Conservation (phyloP, 2,113 vertebrate genomes). For the Hystrix brachyura region DNA sequence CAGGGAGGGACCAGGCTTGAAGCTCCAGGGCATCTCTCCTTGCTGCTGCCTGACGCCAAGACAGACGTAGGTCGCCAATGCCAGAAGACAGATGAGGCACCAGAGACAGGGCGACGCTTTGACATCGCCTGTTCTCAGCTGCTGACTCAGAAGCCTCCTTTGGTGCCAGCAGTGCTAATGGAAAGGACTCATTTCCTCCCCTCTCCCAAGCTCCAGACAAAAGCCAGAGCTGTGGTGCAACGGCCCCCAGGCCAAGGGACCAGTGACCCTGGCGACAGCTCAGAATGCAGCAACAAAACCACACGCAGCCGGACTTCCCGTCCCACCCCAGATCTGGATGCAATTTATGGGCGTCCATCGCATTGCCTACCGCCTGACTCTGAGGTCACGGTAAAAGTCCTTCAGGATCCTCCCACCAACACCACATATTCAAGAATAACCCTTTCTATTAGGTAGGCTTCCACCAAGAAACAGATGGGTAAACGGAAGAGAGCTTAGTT, state of each 20-base stretch:
- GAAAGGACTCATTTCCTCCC: constrained; percentile 15
- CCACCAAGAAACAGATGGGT: constrained; percentile 11
- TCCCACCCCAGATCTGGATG: neutral
- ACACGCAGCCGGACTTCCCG: neutral
- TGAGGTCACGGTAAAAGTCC: neutral
- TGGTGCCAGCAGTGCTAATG: constrained; percentile 38
- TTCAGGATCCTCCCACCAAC: neutral
- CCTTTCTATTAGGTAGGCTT: neutral
- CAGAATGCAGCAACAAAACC: neutral
- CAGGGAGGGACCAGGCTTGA: neutral
- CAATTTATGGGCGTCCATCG: neutral
- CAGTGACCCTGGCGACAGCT: constrained; percentile 8
- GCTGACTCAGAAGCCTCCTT: constrained; percentile 70
- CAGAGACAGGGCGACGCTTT: neutral
- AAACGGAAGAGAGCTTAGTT: constrained; percentile 31
- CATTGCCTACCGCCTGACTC: neutral
- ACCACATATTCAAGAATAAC: constrained; percentile 13
- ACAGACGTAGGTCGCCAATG: neutral
- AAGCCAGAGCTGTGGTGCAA: constrained; percentile 20
- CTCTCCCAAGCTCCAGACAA: constrained; percentile 21
- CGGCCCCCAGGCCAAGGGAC: neutral
- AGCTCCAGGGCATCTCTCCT: constrained; percentile 16
- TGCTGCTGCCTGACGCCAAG: neutral
- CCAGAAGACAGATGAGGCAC: constrained; percentile 19
- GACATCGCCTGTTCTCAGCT: neutral